phyloP scores from a whole-genome alignment of 1,140 invertebrate species.

The Aricia agestis region DNA sequence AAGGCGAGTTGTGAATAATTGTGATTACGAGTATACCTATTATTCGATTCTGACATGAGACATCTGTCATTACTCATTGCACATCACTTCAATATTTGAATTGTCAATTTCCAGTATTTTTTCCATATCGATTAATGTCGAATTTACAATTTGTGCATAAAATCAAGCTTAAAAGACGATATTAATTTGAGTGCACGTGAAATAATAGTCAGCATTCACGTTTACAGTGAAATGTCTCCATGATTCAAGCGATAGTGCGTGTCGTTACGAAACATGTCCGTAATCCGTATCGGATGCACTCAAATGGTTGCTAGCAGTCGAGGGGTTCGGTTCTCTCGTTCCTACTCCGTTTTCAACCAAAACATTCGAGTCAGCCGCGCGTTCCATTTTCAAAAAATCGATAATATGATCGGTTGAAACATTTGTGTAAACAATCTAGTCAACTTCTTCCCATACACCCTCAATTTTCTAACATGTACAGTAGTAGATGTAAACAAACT shows the following conservation, averaged over 20 bases:
- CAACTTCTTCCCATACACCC: slow-evolving; percentile 51
- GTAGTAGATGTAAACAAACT: slow-evolving; percentile 25
- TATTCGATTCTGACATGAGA: not conserved
- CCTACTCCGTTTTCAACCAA: slow-evolving; percentile 36
- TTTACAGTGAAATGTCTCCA: not conserved
- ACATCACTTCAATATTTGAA: slow-evolving; percentile 5
- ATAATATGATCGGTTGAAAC: slow-evolving; percentile 39
- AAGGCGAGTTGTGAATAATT: no score
- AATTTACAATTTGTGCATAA: not conserved
- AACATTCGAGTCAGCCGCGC: slow-evolving; percentile 36
- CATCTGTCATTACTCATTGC: not conserved
- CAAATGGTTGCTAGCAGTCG: slow-evolving; percentile 64
- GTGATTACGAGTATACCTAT: no score
- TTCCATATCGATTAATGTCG: not conserved
- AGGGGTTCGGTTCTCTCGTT: slow-evolving; percentile 47
- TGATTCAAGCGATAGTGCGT: slow-evolving; percentile 34
- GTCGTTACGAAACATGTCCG: slow-evolving; percentile 47
- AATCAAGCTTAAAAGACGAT: not conserved
- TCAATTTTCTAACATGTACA: slow-evolving; percentile 35
- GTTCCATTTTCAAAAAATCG: slow-evolving; percentile 29
- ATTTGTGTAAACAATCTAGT: slow-evolving; percentile 48
- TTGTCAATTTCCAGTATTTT: slow-evolving; percentile 9
- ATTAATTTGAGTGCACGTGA: not conserved
- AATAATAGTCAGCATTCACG: not conserved
- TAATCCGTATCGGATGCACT: slow-evolving; percentile 36